Evolutionary conservation across 2,888 invertebrate genomes (phyloP), one percentile per base, ranked within the genome.

Genomic region (Aleiodes alternator): DNA sequence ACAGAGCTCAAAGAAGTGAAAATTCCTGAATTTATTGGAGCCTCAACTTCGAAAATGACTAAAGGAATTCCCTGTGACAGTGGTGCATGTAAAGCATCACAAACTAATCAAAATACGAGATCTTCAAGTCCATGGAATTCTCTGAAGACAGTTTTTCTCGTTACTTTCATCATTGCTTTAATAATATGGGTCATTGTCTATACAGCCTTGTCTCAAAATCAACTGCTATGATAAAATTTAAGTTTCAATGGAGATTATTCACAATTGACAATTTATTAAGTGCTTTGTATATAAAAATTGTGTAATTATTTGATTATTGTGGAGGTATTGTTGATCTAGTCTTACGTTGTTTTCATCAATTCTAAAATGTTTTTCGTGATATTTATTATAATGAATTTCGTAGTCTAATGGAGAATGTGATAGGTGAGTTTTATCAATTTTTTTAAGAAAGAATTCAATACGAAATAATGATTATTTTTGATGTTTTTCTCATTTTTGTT

Each of bases 111-210:
- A 0, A 82, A 83, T 11, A 77, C 81, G 4, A 74, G 83, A 0
- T 79, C 90, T 12, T 91, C 90, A 76, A 91, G 90, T 76, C 92
- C 92, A 0, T 92, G 92, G 92, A 90, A 92, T 77, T 84, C 82
- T 23, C 88, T 90, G 48, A 92, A 92, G 81, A 91, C 91, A 0
- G 86, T 90, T 76, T 90, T 91, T 80, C 88, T 92, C 72, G 80
- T 91, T 50, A 87, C 87, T 12, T 88, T 90, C 16, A 88, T 92
- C 78, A 86, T 88, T 66, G 87, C 90, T 0, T 86, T 92, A 11
- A 79, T 90, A 57, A 69, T 91, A 6, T 92, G 92, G 92, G 86
- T 91, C 50, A 84, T 92, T 72, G 85, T 90, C 72, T 90, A 87
- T 78, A 83, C 86, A 9, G 71, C 86, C 3, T 80, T 92, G 83